These are phyloP conservation scores for Synergus laeviventris DNA, from an alignment of 2,888 invertebrate genomes.

Conservation along the genomic window DNA sequence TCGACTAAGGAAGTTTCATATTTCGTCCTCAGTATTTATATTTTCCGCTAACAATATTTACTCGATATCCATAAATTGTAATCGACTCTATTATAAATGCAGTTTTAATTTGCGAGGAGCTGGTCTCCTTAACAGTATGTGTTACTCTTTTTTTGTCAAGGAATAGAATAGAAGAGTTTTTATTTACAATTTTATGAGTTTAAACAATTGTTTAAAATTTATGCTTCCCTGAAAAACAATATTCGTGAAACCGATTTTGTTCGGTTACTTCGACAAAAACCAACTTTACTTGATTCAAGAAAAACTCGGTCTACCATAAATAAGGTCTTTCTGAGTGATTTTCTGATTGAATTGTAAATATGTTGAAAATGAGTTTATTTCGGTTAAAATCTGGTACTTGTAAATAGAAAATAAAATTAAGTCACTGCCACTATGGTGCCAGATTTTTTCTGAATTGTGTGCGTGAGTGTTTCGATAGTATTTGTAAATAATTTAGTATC, in stretches of 20 bases:
- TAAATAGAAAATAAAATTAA: constrained; percentile 2
- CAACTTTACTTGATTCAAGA: no score
- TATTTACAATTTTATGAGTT: not conserved
- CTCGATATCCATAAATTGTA: no score
- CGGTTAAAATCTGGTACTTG: not conserved
- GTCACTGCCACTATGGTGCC: constrained; percentile 20
- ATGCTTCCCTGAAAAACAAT: no score
- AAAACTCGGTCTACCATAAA: not conserved
- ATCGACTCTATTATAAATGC: not conserved
- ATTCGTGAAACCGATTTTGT: no score
- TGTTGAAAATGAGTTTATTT: not conserved
- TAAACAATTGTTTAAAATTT: no score
- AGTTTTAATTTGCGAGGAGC: not conserved
- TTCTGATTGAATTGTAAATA: not conserved
- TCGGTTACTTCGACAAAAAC: no score
- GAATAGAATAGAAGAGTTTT: not conserved
- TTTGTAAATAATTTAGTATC: not conserved
- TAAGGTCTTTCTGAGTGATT: not conserved
- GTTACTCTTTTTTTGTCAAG: not conserved
- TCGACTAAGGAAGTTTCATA: no score
- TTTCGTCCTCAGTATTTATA: no score
- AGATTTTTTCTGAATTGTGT: not conserved
- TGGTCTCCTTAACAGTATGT: no score
- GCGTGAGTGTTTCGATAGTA: not conserved
- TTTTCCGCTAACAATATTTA: no score